Evolutionary conservation across 2,888 invertebrate species (phyloP), one percentile per base, ranked within the genome.

Genomic region (Ormyrus pomaceus): DNA sequence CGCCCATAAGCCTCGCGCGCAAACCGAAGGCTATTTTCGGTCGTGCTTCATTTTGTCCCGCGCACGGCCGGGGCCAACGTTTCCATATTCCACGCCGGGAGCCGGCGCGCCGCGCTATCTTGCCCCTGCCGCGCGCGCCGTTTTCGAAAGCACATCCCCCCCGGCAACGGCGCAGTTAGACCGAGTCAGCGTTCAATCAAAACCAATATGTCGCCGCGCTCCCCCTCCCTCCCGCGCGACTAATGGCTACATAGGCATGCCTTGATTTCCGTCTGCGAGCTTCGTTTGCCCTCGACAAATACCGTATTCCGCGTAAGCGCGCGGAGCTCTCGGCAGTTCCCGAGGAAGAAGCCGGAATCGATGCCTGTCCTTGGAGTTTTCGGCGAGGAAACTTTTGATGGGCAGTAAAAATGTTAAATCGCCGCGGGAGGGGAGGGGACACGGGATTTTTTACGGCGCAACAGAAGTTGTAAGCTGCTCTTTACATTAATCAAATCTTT

Each of bases 181-280:
- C 73, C 62, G 59, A 83, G 70, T 75, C 80, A 59, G 62, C 45
- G 74, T 80, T 83, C 82, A 80, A 84, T 82, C 82, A 82, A 82
- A 83, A 83, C 66, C 79, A 83, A 82, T 80, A 69, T 51, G 65
- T 66, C 68, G 58, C 58, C 70, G 56, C 11, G 56, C 11, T 46
- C 45, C 19, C 65, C 4, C 13, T 34, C 19, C 46, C 9, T 8
- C 13, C 11, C 62, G 6, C 19, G 19, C 50, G 10, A 13, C 53
- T 6, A 34, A 13, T 45, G 53, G 58, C 69, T 10, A 46, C 72
- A 7, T 48, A 58, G 56, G 64, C 58, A 2, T 59, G 64, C 74
- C 64, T 65, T 61, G 70, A 70, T 70, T 79, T 76, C 76, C 66
- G 66, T 19, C 61, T 59, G 46, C 46, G 58, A 62, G 9, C 51